Percentiles rank a stretch among this genome's conserved stretches.
Evolutionary conservation across 1,140 invertebrate species (phyloP).

Genomic region (Dreissena polymorpha): DNA sequence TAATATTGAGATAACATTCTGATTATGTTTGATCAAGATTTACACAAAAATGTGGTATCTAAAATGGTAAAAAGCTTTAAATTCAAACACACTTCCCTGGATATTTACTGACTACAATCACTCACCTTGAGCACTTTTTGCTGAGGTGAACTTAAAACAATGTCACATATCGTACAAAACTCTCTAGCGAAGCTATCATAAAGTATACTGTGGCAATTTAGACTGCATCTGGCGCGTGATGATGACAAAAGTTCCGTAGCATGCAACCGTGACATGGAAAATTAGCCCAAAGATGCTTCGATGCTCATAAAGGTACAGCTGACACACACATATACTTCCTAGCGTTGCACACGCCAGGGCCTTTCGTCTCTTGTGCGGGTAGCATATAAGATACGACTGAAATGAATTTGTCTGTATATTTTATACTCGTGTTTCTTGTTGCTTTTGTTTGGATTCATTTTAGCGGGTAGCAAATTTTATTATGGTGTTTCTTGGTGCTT

Average conservation of each 20-base stretch:
- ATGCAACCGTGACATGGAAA: slow-evolving; percentile 45
- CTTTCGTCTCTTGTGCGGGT: slow-evolving; percentile 29
- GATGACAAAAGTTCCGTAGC: slow-evolving; percentile 46
- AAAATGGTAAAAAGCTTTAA: not conserved
- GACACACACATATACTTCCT: slow-evolving; percentile 52
- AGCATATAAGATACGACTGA: slow-evolving; percentile 55
- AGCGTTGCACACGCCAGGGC: slow-evolving; percentile 42
- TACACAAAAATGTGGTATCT: not conserved
- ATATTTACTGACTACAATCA: not conserved
- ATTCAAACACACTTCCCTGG: not conserved
- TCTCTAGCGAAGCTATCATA: slow-evolving; percentile 16
- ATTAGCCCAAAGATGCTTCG: slow-evolving; percentile 26
- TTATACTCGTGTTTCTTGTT: too few relatives aligned
- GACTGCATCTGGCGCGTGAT: slow-evolving; percentile 30
- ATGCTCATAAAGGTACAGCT: slow-evolving; percentile 55
- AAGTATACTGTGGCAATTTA: slow-evolving; percentile 45
- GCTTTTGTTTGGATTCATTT: too few relatives aligned
- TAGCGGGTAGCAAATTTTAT: too few relatives aligned
- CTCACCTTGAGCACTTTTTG: not conserved
- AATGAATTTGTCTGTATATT: slow-evolving; percentile 2
- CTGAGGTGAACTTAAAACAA: not conserved
- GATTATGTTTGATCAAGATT: not conserved
- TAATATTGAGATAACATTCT: too few relatives aligned
- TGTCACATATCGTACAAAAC: not conserved
- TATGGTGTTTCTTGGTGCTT: too few relatives aligned